A percentile compares a stretch with the other conserved stretches of the same genome.
Conservation (phyloP, 2,888 invertebrate genomes). For the Seira sanloemensis region DNA sequence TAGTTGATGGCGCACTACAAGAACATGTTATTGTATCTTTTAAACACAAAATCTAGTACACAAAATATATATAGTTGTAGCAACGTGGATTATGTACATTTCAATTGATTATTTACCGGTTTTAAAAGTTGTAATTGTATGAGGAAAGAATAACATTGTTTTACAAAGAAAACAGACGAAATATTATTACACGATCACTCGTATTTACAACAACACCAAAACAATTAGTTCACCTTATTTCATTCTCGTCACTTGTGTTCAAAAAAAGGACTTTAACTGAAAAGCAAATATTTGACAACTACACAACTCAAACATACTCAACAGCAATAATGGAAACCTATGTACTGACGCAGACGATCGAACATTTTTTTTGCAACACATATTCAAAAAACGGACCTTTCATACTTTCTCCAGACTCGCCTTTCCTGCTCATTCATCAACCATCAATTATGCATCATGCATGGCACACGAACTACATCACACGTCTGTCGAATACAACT, state of each 20-base stretch:
- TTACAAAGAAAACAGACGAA: neutral
- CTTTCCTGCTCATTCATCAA: too few species aligned
- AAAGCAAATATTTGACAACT: neutral
- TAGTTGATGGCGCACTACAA: neutral
- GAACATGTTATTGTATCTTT: neutral
- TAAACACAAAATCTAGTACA: too few species aligned
- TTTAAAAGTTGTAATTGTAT: neutral
- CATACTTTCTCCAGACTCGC: too few species aligned
- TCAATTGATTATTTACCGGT: neutral
- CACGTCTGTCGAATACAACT: too few species aligned
- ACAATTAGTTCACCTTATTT: neutral
- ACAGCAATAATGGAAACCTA: neutral
- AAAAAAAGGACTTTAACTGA: neutral
- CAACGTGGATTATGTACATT: neutral
- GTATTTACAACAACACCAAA: neutral
- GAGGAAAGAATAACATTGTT: neutral
- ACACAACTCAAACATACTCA: neutral
- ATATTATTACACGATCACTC: neutral
- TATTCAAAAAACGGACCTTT: too few species aligned
- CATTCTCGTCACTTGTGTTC: neutral
- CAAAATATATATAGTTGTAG: neutral
- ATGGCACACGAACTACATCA: too few species aligned
- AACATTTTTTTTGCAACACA: too few species aligned
- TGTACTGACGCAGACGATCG: too few species aligned
- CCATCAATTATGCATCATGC: neutral